A percentile compares a stretch with the other conserved stretches of the same genome.
Evolutionary conservation across 2,113 vertebrate genomes (phyloP).

Genomic region (Cyphomyrus plagiostoma): DNA sequence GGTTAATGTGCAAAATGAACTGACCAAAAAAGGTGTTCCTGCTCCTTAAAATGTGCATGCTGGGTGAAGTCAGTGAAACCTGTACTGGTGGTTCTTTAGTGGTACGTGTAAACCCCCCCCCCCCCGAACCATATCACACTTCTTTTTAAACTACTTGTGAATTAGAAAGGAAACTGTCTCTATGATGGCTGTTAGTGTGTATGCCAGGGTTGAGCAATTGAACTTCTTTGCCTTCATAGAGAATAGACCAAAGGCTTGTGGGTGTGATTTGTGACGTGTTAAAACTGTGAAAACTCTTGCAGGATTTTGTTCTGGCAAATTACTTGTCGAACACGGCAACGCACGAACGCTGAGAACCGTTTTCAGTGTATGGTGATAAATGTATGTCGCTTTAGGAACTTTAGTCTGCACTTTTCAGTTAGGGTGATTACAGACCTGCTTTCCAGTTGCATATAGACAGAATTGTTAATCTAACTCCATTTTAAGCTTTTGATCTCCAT

Average conservation of each 20-base stretch:
- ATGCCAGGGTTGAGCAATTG: neutral
- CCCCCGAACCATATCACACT: neutral
- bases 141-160: neutral
- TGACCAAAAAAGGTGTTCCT: neutral
- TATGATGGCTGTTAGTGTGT: neutral
- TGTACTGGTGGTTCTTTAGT: neutral
- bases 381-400: slow-evolving; percentile 39
- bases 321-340: slow-evolving; percentile 39
- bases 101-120: neutral
- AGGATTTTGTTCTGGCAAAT: slow-evolving; percentile 38
- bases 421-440: slow-evolving; percentile 45
- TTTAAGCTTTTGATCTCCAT: neutral
- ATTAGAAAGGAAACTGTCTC: neutral
- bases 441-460: slow-evolving; percentile 34
- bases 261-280: slow-evolving; percentile 38
- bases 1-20: neutral
- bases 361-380: slow-evolving; percentile 29
- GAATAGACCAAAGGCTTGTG: slow-evolving; percentile 38
- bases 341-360: slow-evolving; percentile 38
- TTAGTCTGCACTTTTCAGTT: slow-evolving; percentile 41
- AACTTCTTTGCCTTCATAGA: slow-evolving; percentile 18
- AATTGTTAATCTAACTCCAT: neutral
- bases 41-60: neutral
- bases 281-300: slow-evolving; percentile 33
- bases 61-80: neutral